Conservation (phyloP, 2,797 vertebrate species). For the Orientallactaga sibirica region DNA sequence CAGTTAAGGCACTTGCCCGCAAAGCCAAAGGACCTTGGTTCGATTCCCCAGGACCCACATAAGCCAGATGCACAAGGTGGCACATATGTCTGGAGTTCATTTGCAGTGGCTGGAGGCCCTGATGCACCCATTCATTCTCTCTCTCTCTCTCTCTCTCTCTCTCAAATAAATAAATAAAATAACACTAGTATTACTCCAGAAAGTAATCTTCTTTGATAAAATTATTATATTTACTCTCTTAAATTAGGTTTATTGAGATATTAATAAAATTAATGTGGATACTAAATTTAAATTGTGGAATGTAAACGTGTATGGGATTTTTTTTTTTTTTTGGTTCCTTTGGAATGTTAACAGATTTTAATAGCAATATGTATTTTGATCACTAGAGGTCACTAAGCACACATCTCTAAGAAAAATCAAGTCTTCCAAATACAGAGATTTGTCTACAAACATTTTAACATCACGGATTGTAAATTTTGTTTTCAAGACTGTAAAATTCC, state of each 20-base stretch:
- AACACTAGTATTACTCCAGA: background rate
- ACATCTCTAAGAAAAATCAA: background rate
- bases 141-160: too few species aligned
- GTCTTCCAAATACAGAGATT: background rate
- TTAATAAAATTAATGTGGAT: conserved; percentile 15
- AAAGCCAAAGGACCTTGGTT: too few species aligned
- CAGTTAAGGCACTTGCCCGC: too few species aligned
- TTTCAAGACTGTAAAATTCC: background rate
- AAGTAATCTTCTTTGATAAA: background rate
- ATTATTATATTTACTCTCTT: background rate
- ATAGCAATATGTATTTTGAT: background rate
- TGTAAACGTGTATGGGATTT: background rate
- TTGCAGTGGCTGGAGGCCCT: too few species aligned
- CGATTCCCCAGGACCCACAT: too few species aligned
- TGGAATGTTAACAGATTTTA: conserved; percentile 10
- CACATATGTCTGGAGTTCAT: too few species aligned
- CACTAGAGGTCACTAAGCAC: conserved; percentile 85
- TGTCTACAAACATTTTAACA: background rate
- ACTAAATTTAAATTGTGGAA: conserved; percentile 20
- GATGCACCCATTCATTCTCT: too few species aligned
- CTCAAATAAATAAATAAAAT: background rate
- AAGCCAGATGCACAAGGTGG: too few species aligned
- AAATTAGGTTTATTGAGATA: background rate
- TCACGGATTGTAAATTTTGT: background rate
- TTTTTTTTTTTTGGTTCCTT: background rate